phyloP scores from a whole-genome alignment of 2,113 vertebrate genomes.

The Chrysochloris asiatica region DNA sequence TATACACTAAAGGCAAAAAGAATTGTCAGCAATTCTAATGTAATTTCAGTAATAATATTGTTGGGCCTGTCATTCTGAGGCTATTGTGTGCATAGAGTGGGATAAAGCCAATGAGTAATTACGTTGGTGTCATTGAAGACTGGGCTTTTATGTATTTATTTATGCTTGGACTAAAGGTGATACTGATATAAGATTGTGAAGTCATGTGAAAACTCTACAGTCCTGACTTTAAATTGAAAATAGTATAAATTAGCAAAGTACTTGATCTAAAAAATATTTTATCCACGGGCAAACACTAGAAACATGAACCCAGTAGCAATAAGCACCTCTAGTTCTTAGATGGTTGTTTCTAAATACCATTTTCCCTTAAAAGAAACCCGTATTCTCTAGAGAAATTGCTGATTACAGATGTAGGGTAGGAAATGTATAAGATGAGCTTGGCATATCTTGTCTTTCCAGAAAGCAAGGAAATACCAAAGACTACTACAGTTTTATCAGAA shows the following conservation, averaged over 20 bases:
- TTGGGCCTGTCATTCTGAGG: neutral
- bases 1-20: neutral
- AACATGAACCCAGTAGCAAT: neutral
- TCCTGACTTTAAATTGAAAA: slow-evolving; percentile 8
- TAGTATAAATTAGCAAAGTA: neutral
- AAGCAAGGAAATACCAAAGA: neutral
- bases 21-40: neutral
- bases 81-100: neutral
- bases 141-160: neutral
- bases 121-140: neutral
- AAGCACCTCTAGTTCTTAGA: neutral
- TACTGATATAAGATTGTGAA: neutral
- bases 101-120: neutral
- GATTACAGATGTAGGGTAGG: neutral
- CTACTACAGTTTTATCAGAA: neutral
- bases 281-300: neutral
- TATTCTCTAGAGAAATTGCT: neutral
- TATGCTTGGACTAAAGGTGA: neutral
- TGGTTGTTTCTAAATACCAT: neutral
- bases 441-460: neutral
- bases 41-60: neutral
- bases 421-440: neutral
- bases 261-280: neutral
- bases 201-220: neutral
- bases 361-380: neutral